Evolutionary conservation across 2,113 vertebrate genomes (phyloP).

Genomic region (Aphyosemion australe): DNA sequence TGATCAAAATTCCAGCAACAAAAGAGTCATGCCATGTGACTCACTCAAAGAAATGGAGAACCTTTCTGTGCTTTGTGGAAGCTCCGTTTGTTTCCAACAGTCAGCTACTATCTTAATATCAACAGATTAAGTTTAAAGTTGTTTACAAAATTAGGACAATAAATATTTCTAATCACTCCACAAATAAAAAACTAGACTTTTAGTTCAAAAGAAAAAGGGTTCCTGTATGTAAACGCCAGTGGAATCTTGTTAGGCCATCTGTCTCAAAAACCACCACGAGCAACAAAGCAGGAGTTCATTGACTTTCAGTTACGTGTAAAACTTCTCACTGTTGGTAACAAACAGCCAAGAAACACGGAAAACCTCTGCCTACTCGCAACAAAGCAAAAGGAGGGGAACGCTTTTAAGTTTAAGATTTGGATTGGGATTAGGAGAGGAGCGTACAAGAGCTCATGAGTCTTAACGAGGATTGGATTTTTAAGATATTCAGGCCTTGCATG

Average conservation of each 20-base stretch:
- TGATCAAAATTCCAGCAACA: no score
- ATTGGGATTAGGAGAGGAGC: constrained; percentile 13
- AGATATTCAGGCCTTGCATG: constrained; percentile 12
- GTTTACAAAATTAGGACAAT: no score
- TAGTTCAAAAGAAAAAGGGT: no score
- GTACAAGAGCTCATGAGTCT: constrained; percentile 8
- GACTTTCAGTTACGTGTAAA: constrained; percentile 12
- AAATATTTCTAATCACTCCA: no score
- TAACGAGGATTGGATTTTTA: constrained; percentile 1
- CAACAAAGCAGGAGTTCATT: constrained; percentile 29
- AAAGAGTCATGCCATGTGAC: no score
- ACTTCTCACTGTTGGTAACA: constrained; percentile 11
- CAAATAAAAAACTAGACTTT: no score
- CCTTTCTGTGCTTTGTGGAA: no score
- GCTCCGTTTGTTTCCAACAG: no score
- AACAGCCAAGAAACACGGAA: constrained; percentile 17
- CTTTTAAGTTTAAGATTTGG: constrained; percentile 13
- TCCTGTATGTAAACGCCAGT: background rate
- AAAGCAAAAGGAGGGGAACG: constrained; percentile 13
- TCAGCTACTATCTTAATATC: no score
- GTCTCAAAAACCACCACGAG: constrained; percentile 32
- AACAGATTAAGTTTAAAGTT: no score
- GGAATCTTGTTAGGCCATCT: constrained; percentile 3
- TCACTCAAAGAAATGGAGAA: no score
- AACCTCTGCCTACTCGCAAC: background rate